These are phyloP conservation scores for Spinus pinus DNA, from an alignment of 2,797 vertebrate genomes.

Conservation along the genomic window DNA sequence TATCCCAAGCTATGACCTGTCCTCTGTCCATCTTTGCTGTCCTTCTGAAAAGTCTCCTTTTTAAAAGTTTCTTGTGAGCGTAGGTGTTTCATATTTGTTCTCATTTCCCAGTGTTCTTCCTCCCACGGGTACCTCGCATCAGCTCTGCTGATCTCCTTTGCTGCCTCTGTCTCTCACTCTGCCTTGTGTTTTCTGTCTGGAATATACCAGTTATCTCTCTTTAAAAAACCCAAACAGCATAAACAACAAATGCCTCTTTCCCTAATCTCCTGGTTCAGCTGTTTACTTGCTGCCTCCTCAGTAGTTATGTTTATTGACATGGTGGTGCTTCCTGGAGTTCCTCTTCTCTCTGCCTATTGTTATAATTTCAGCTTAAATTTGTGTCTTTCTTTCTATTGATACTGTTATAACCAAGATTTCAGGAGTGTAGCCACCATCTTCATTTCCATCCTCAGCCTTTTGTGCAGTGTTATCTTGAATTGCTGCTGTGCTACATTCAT, in stretches of 20 bases:
- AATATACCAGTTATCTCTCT: background rate
- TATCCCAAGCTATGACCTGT: background rate
- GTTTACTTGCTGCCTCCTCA: background rate
- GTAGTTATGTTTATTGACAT: rapidly evolving
- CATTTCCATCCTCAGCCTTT: background rate
- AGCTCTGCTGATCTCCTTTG: background rate
- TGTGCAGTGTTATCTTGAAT: background rate
- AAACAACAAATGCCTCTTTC: background rate
- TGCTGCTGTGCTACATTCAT: background rate
- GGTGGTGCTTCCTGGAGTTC: background rate
- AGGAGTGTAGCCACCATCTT: background rate
- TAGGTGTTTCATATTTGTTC: background rate
- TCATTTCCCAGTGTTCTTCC: background rate
- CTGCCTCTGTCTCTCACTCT: background rate
- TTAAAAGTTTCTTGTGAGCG: background rate
- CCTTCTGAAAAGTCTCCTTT: background rate
- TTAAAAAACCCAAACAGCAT: background rate
- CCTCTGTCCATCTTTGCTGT: background rate
- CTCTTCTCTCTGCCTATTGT: background rate
- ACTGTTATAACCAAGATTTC: background rate
- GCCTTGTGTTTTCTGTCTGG: background rate
- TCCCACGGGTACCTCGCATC: rapidly evolving
- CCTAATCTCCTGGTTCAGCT: background rate
- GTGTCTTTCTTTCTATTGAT: background rate
- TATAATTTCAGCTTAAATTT: background rate